These are phyloP conservation scores for Minunthozetes semirufus DNA, from an alignment of 2,888 invertebrate genomes.

Conservation along the genomic window DNA sequence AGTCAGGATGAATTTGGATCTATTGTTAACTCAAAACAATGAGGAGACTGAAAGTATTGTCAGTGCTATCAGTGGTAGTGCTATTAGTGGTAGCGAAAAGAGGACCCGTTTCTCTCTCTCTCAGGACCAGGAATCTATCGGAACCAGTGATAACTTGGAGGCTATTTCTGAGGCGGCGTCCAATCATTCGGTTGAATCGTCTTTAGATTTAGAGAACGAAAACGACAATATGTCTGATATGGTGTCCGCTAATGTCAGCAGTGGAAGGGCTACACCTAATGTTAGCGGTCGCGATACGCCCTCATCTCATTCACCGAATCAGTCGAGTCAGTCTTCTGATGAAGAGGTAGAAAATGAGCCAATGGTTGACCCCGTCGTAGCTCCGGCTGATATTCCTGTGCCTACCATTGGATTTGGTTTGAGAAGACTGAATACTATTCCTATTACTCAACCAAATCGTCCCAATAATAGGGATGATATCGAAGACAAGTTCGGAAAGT, in stretches of 20 bases:
- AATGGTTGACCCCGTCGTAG: slow-evolving; percentile 41
- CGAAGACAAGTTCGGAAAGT: slow-evolving; percentile 97
- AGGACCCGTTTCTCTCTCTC: slow-evolving; percentile 60
- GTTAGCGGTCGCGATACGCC: slow-evolving; percentile 95
- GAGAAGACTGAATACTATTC: not conserved
- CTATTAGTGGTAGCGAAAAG: slow-evolving; percentile 48
- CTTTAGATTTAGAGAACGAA: slow-evolving; percentile 62
- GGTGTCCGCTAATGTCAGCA: slow-evolving; percentile 80
- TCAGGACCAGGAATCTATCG: slow-evolving; percentile 74
- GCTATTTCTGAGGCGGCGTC: slow-evolving; percentile 92
- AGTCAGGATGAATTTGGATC: slow-evolving; percentile 43
- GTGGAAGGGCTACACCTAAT: slow-evolving; percentile 81
- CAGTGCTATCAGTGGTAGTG: slow-evolving; percentile 45
- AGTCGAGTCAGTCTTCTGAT: slow-evolving; percentile 37
- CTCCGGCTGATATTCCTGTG: not conserved
- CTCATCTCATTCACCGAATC: slow-evolving; percentile 62
- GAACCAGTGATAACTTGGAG: slow-evolving; percentile 76
- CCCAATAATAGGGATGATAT: slow-evolving; percentile 73
- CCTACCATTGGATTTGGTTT: not conserved
- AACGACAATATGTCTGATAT: slow-evolving; percentile 93
- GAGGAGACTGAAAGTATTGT: slow-evolving; percentile 42
- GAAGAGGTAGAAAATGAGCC: slow-evolving; percentile 40
- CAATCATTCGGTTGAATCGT: slow-evolving; percentile 82
- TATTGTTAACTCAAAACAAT: slow-evolving; percentile 33
- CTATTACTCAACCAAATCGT: slow-evolving; percentile 16